Percentiles rank a stretch among this genome's conserved stretches.
These are phyloP conservation scores for Yasuhikotakia modesta DNA, from an alignment of 2,797 vertebrate genomes.

Conservation along the genomic window DNA sequence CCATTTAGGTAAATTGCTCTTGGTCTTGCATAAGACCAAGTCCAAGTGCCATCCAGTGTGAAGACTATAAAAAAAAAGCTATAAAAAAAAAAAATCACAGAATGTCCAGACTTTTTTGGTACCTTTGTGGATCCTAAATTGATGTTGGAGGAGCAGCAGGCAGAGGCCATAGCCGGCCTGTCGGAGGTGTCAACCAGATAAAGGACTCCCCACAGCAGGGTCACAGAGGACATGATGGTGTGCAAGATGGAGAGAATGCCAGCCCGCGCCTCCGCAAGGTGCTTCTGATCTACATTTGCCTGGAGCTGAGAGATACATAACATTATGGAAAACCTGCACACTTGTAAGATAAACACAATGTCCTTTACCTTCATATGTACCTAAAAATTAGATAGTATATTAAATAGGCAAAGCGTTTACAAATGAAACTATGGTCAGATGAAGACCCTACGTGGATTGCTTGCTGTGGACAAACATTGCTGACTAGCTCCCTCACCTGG, in stretches of 20 bases:
- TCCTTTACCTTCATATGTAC: not conserved
- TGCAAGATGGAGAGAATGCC: constrained; percentile 96
- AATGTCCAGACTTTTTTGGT: constrained; percentile 21
- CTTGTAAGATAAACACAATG: not conserved
- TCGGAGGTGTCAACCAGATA: constrained; percentile 91
- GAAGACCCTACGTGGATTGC: not conserved
- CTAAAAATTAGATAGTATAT: not conserved
- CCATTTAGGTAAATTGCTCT: no score
- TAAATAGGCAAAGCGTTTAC: not conserved
- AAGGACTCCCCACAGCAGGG: constrained; percentile 92
- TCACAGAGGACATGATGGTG: constrained; percentile 98
- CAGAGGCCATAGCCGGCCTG: constrained; percentile 82
- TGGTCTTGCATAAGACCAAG: no score
- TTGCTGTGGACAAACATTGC: not conserved
- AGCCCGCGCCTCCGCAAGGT: constrained; percentile 91
- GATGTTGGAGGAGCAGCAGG: constrained; percentile 89
- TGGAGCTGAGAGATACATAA: constrained; percentile 78
- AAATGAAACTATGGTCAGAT: not conserved
- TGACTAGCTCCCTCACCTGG: constrained; percentile 82
- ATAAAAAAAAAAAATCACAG: no score
- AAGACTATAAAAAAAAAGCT: no score
- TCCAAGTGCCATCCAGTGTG: no score
- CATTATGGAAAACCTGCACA: not conserved
- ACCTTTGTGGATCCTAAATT: constrained; percentile 98
- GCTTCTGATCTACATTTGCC: constrained; percentile 93